Conservation (phyloP, 2,888 invertebrate genomes). For the Folsomia manolachei region DNA sequence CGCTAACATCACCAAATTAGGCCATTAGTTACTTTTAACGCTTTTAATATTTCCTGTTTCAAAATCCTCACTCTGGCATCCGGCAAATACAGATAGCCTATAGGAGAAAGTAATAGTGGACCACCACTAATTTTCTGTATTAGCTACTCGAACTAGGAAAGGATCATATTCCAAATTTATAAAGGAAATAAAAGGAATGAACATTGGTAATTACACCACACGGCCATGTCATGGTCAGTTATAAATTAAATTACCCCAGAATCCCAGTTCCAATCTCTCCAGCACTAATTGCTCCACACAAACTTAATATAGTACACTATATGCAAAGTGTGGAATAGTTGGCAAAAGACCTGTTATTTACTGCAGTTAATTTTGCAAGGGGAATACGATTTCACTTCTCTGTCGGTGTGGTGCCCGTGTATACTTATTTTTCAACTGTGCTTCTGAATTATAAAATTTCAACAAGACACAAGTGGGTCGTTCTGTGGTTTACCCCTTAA, state of each 20-base stretch:
- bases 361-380: too few species aligned
- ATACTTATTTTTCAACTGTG: too few species aligned
- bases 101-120: neutral
- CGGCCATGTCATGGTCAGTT: conserved; percentile 28
- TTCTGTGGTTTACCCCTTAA: too few species aligned
- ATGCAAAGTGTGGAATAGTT: too few species aligned
- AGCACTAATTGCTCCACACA: neutral
- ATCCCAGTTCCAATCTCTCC: neutral
- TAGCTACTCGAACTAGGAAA: neutral
- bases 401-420: too few species aligned
- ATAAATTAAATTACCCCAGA: conserved; percentile 41
- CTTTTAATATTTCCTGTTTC: conserved; percentile 22
- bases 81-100: too few species aligned
- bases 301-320: too few species aligned
- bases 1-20: conserved; percentile 9
- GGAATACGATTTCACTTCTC: too few species aligned
- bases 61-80: conserved; percentile 13
- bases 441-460: too few species aligned
- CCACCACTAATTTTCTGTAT: too few species aligned
- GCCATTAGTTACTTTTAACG: conserved; percentile 21
- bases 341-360: too few species aligned
- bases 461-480: too few species aligned
- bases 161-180: conserved; percentile 32
- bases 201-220: conserved; percentile 40
- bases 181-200: conserved; percentile 31